Evolutionary conservation across 2,888 invertebrate species (phyloP), one percentile per base, ranked within the genome.

Genomic region (Alviniconcha strummeri): DNA sequence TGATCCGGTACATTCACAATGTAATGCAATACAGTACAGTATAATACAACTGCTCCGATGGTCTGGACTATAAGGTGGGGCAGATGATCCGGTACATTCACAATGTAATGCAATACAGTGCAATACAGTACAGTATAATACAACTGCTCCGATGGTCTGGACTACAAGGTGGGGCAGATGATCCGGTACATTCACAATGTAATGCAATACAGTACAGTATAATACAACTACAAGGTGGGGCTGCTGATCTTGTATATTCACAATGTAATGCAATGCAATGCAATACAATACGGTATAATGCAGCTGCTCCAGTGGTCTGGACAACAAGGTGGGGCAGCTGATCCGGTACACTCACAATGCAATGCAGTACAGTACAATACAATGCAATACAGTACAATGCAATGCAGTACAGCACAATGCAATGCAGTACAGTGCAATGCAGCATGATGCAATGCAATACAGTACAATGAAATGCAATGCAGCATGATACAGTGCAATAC

Each of bases 31-130:
- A 72, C 9, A 11, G 36, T 19, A 36, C 72, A 72, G 72, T 72
- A n/a, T n/a, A 7, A 17, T 7, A 69, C 92, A 98, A 98, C 93
- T 98, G 97, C 91, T 97, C 97, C 0, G 97, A 97, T 94, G 97
- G 96, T 83, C 92, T 95, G 17, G 95, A 95, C 90, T 95, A 94
- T 88, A 95, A 95, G 93, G 95, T 95, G 67, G 19, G 60, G 9
- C 17, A 13, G 8, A 8, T 57, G 15, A 19, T n/a, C 52, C 19
- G 36, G 36, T 36, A 36, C 36, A 36, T 36, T 36, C 36, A 36
- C 36, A 36, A 17, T 64, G 5, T 4, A 64, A 11, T 64, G 8
- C 17, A 13, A 64, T 9, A 15, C 13, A 64, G 64, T 15, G 9
- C 13, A 64, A 8, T 17, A 64, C 8, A 17, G 8, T 64, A 64